phyloP scores from a whole-genome alignment of 2,113 vertebrate species.

The Campylorhamphus procurvoides region DNA sequence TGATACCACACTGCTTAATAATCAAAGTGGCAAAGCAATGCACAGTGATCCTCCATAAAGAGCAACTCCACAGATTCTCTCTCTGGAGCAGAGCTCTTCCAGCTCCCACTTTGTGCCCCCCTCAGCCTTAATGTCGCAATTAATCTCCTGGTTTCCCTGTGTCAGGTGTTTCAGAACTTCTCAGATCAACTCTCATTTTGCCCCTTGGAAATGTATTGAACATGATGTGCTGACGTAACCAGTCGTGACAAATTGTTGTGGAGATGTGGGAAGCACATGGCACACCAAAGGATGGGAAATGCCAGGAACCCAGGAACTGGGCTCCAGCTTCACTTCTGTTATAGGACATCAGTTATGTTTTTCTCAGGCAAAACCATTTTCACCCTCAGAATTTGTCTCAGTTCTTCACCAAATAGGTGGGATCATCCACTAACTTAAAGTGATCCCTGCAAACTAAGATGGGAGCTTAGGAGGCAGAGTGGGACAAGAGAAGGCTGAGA shows the following conservation, averaged over 20 bases:
- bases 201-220: not conserved
- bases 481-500: not conserved
- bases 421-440: not conserved
- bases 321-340: not conserved
- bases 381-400: not conserved
- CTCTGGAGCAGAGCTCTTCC: not conserved
- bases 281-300: not conserved
- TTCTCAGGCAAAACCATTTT: not conserved
- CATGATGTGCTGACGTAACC: not conserved
- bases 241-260: rapidly evolving
- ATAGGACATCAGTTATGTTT: not conserved
- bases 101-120: not conserved
- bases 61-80: not conserved
- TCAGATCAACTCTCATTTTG: constrained; percentile 14
- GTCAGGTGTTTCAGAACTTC: not conserved
- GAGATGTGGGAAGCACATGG: not conserved
- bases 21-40: not conserved
- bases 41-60: not conserved
- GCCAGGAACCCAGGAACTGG: not conserved
- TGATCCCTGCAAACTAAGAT: not conserved
- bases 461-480: not conserved
- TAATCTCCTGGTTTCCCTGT: not conserved
- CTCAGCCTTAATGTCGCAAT: not conserved
- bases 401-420: not conserved
- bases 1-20: rapidly evolving